Conservation (phyloP, 1,140 invertebrate genomes). For the Papilio xuthus region DNA sequence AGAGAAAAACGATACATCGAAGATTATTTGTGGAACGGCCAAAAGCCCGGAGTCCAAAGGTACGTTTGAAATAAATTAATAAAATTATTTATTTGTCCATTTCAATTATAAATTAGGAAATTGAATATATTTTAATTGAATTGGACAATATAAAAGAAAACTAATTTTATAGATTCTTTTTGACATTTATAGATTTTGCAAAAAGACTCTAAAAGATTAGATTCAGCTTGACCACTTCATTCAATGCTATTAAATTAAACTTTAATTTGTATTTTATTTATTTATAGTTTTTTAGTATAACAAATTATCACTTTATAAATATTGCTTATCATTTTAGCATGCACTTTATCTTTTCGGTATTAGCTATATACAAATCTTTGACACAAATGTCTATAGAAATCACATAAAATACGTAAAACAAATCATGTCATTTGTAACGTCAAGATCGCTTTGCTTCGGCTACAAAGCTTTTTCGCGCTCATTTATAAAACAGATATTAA, state of each 20-base stretch:
- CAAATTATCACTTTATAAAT: conserved; percentile 42
- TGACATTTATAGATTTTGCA: conserved; percentile 44
- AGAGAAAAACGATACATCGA: conserved; percentile 83
- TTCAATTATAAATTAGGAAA: conserved; percentile 13
- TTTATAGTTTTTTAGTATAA: conserved; percentile 69
- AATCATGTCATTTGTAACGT: conserved; percentile 40
- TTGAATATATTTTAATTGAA: conserved; percentile 26
- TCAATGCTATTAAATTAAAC: conserved; percentile 54
- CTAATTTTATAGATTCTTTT: conserved; percentile 41
- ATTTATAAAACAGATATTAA: conserved; percentile 43
- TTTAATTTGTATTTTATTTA: conserved; percentile 46
- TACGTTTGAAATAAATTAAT: conserved; percentile 41
- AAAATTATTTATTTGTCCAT: conserved; percentile 16
- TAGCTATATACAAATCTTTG: conserved; percentile 40
- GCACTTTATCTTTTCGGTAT: conserved; percentile 43
- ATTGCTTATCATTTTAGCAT: conserved; percentile 54
- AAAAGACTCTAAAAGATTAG: conserved; percentile 54
- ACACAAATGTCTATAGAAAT: not conserved
- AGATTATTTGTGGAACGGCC: conserved; percentile 78
- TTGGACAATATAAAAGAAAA: conserved; percentile 33
- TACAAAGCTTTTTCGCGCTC: conserved; percentile 69
- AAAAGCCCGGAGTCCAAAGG: conserved; percentile 76
- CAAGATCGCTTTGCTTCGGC: conserved; percentile 65
- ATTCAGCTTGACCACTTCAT: conserved; percentile 68
- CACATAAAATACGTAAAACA: not conserved